Conservation (phyloP, 2,113 vertebrate genomes). For the Erythrocebus patas region DNA sequence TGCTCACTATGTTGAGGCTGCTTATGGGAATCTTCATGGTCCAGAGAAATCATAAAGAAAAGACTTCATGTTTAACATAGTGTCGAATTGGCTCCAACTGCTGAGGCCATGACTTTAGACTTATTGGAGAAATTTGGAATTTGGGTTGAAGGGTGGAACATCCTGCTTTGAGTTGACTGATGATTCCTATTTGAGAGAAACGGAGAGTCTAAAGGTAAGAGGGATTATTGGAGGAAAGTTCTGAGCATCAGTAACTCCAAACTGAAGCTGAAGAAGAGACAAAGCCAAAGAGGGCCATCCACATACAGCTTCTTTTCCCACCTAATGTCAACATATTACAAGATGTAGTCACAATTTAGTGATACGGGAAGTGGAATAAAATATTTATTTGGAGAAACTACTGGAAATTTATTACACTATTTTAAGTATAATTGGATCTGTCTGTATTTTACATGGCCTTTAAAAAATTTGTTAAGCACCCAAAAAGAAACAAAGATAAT, state of each 20-base stretch:
- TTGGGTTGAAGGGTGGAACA: not conserved
- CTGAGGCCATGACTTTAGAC: not conserved
- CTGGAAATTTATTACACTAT: not conserved
- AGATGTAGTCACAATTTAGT: not conserved
- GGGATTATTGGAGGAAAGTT: not conserved
- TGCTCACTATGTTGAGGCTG: not conserved
- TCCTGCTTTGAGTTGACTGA: not conserved
- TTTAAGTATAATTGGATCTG: not conserved
- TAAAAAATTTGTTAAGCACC: slow-evolving; percentile 21
- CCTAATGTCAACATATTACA: not conserved
- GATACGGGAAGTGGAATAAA: not conserved
- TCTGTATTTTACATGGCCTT: not conserved
- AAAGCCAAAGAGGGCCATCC: not conserved
- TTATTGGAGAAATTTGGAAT: slow-evolving; percentile 11
- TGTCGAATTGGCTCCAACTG: not conserved
- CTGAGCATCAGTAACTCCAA: not conserved
- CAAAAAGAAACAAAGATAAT: slow-evolving; percentile 40
- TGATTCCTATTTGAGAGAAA: not conserved
- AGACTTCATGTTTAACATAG: not conserved
- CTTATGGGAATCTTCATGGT: not conserved
- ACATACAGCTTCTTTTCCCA: not conserved
- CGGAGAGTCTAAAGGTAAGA: not conserved
- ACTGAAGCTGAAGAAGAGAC: not conserved
- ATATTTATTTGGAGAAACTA: not conserved
- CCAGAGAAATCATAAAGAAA: not conserved